Conservation (phyloP, 2,113 vertebrate species). For the Macaca mulatta region DNA sequence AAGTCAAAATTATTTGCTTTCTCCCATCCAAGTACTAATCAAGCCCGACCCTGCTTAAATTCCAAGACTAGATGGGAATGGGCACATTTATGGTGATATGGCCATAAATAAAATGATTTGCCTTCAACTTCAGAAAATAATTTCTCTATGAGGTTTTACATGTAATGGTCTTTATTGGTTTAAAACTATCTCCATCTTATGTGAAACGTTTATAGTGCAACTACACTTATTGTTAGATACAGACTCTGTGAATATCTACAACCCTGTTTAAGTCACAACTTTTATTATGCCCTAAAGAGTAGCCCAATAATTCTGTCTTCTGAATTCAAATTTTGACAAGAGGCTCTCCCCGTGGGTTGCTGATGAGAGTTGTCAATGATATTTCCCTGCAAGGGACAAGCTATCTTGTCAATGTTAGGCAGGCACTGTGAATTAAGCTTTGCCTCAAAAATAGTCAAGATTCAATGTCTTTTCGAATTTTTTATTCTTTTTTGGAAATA, state of each 20-base stretch:
- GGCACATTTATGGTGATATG: neutral
- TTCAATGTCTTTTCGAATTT: constrained; percentile 11
- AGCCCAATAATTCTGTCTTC: neutral
- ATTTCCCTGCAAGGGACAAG: constrained; percentile 3
- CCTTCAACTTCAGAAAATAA: constrained; percentile 53
- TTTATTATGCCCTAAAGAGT: constrained; percentile 36
- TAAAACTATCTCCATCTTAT: neutral
- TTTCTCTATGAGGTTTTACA: neutral
- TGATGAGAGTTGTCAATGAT: constrained; percentile 68
- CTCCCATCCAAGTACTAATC: neutral
- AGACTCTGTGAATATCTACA: neutral
- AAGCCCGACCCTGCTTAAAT: neutral
- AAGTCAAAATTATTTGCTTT: neutral
- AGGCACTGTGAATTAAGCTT: neutral
- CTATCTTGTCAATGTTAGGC: constrained; percentile 36
- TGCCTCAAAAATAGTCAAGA: constrained; percentile 59
- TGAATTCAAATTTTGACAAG: constrained; percentile 76
- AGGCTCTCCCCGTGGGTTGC: constrained; percentile 59
- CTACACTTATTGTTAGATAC: neutral
- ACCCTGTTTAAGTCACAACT: neutral
- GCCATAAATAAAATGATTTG: neutral
- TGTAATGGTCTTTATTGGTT: neutral
- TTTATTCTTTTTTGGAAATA: constrained; percentile 20
- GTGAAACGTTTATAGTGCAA: neutral
- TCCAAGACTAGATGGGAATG: neutral